Conservation (phyloP, 64 coral and sea anemone species). For the Orbicella faveolata region DNA sequence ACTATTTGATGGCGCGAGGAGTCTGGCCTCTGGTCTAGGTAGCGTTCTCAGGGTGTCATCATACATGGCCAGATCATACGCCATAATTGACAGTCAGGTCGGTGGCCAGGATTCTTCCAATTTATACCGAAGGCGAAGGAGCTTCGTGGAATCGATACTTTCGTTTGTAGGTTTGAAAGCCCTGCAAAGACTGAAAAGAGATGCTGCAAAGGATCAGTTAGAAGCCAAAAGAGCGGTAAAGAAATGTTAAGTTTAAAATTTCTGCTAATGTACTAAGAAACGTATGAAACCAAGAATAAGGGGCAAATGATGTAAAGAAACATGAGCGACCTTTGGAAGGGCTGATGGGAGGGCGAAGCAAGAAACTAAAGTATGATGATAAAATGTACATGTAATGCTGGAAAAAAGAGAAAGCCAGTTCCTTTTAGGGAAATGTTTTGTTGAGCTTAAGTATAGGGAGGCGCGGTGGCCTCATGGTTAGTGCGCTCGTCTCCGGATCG, state of each 20-base stretch:
- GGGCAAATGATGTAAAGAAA: no score
- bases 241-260: background rate
- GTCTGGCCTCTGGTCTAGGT: slow-evolving; percentile 34
- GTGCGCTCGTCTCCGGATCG: no score
- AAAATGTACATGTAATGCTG: no score
- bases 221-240: background rate
- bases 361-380: no score
- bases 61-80: background rate
- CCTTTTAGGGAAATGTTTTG: no score
- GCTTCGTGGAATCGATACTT: background rate
- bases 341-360: no score
- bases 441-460: no score
- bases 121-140: background rate
- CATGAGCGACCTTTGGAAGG: no score
- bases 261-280: background rate
- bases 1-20: background rate
- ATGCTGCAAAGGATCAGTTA: background rate
- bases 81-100: no score
- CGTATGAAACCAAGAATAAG: no score
- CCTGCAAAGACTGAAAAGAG: background rate
- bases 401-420: no score
- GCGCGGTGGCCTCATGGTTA: no score
- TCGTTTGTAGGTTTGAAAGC: background rate
- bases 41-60: slow-evolving; percentile 27
- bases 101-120: background rate